Base-by-base conservation (phyloP, 2,797 vertebrate species). In the Fringilla coelebs region DNA sequence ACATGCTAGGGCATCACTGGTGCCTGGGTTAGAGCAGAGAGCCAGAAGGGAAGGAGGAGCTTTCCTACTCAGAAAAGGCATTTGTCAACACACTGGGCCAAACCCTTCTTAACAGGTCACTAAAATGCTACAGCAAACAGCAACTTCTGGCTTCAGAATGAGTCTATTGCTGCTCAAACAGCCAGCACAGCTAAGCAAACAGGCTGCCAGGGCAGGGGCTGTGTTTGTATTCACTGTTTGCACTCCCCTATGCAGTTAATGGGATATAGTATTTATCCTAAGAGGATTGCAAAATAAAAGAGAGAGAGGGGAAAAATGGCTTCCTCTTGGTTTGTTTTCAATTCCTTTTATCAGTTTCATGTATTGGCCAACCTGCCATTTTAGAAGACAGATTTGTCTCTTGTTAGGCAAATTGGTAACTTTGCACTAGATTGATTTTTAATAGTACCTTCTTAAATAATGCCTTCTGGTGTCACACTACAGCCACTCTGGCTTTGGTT, bases 221-320 rank as follows among this genome's bases (percentile, higher is more conserved):
- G 25, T 96, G 82, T 96, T 94, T 97, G 92, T 72, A 57, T 26
- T 93, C 7, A 1, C 29, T 96, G 79, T 96, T 96, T 93, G 91
- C 85, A 66, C 72, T 84, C 46, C 57, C 92, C 61, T 85, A 3
- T 6, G 48, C 73, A 82, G 38, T 61, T 90, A 95, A 93, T 87
- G 82, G 93, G 76, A 74, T 87, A 91, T 43, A 80, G 52, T 34
- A 41, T 91, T 88, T 85, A 73, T 87, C 84, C 84, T 89, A 81
- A 70, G 71, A 84, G 73, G 40, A 49, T 0, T 67, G 60, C 7
- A 48, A 41, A 75, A 43, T 45, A 57, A 76, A 48, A 48, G 13
- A 52, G 9, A 51, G 12, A 49, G 17, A 17, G 2, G 20, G 26
- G 40, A 0, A 20, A 60, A 81, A 72, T 70, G 43, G 36, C 52